Evolutionary conservation across 2,113 vertebrate species (phyloP).

Genomic region (Seriola rivoliana): DNA sequence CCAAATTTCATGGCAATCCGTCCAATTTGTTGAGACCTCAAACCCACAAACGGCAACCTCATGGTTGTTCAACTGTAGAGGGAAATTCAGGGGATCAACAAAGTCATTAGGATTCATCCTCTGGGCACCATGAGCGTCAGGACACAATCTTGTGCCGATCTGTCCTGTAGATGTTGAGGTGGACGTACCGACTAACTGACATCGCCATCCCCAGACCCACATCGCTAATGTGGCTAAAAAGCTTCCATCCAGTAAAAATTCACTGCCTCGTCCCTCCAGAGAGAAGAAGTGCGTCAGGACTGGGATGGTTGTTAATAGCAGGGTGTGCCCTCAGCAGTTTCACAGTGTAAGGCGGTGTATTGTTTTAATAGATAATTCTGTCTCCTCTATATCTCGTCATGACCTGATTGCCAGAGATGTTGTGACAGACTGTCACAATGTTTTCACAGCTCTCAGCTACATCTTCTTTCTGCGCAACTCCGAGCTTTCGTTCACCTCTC

Average conservation of each 20-base stretch:
- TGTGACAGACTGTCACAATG: background rate
- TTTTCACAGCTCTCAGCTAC: background rate
- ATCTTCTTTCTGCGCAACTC: background rate
- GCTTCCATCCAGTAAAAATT: background rate
- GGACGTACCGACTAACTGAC: too few relatives aligned
- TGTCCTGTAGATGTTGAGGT: background rate
- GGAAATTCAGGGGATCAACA: background rate
- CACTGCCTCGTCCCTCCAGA: background rate
- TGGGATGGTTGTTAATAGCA: constrained; percentile 4
- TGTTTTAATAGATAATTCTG: constrained; percentile 18
- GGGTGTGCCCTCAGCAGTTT: constrained; percentile 1
- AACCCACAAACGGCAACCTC: background rate
- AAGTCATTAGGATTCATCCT: background rate
- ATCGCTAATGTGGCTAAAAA: background rate
- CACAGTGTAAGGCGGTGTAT: background rate
- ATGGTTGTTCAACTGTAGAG: background rate
- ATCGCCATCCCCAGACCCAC: background rate
- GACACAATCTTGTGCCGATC: background rate
- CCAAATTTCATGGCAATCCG: background rate
- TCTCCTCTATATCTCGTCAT: background rate
- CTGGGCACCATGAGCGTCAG: background rate
- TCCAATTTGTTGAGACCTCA: background rate
- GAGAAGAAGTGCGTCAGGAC: background rate
- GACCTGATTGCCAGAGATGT: background rate
- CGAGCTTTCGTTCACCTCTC: constrained; percentile 5